These are phyloP conservation scores for Adelognathus sp. DNA, from an alignment of 2,888 invertebrate species.

Conservation along the genomic window DNA sequence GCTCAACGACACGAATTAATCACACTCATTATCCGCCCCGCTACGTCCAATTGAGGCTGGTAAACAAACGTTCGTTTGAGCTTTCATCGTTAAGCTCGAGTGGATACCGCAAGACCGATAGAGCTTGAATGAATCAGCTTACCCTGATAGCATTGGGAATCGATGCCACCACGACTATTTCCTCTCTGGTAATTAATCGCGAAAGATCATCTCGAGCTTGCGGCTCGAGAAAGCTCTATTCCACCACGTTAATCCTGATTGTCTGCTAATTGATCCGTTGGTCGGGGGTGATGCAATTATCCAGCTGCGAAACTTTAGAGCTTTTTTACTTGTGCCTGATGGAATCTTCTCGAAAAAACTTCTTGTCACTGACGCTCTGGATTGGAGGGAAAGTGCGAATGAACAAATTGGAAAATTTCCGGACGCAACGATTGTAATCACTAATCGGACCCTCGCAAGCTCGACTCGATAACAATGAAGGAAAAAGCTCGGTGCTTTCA, in stretches of 20 bases:
- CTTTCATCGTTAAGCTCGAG: slow-evolving; percentile 2
- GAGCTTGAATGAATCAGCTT: neutral
- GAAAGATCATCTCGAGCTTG: slow-evolving; percentile 25
- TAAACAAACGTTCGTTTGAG: no score
- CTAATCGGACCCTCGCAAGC: neutral
- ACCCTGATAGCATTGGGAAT: neutral
- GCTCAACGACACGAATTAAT: no score
- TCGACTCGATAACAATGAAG: slow-evolving; percentile 6
- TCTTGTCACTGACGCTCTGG: neutral
- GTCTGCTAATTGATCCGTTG: neutral
- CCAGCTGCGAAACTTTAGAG: neutral
- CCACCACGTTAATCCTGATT: neutral
- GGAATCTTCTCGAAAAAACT: neutral
- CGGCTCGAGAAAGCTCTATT: slow-evolving; percentile 1
- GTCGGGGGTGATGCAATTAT: neutral
- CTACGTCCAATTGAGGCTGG: no score
- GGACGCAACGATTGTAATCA: no score
- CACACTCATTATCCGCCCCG: no score
- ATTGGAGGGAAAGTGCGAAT: neutral
- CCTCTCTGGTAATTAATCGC: slow-evolving; percentile 40
- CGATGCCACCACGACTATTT: neutral
- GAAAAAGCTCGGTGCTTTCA: slow-evolving; percentile 21
- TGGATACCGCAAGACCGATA: neutral
- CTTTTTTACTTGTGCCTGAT: neutral
- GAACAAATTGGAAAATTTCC: neutral